These are phyloP conservation scores for Hippocampus mohnikei DNA, from an alignment of 2,113 vertebrate genomes.

Conservation along the genomic window DNA sequence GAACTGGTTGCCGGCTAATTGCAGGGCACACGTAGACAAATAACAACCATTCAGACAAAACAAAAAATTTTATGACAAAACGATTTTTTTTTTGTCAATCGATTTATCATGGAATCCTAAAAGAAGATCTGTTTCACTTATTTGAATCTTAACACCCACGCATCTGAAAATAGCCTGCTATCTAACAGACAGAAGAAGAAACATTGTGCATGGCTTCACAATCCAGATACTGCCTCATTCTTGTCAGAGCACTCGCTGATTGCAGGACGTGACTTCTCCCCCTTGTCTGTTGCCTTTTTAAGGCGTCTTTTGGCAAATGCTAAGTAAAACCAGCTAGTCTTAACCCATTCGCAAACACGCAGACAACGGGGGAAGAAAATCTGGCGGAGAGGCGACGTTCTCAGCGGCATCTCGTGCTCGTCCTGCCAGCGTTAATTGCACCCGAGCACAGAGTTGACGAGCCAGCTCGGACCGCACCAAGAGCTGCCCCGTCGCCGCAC, in stretches of 20 bases:
- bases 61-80: too few species aligned
- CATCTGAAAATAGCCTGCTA: background rate
- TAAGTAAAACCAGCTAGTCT: conserved; percentile 43
- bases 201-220: background rate
- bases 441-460: conserved; percentile 53
- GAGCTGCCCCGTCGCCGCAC: conserved; percentile 62
- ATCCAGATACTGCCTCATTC: background rate
- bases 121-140: background rate
- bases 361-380: conserved; percentile 10
- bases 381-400: conserved; percentile 27
- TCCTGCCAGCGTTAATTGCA: conserved; percentile 66
- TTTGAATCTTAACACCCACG: background rate
- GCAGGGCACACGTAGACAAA: too few species aligned
- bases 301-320: conserved; percentile 10
- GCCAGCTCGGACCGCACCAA: conserved; percentile 65
- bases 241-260: background rate
- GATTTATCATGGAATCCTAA: too few species aligned
- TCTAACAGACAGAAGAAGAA: background rate
- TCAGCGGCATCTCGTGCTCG: conserved; percentile 58
- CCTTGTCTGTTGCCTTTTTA: background rate
- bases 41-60: too few species aligned
- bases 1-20: too few species aligned
- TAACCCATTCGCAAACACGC: conserved; percentile 39
- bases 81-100: too few species aligned
- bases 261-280: background rate